phyloP scores from a whole-genome alignment of 1,140 invertebrate species.

The Eumaeus atala region DNA sequence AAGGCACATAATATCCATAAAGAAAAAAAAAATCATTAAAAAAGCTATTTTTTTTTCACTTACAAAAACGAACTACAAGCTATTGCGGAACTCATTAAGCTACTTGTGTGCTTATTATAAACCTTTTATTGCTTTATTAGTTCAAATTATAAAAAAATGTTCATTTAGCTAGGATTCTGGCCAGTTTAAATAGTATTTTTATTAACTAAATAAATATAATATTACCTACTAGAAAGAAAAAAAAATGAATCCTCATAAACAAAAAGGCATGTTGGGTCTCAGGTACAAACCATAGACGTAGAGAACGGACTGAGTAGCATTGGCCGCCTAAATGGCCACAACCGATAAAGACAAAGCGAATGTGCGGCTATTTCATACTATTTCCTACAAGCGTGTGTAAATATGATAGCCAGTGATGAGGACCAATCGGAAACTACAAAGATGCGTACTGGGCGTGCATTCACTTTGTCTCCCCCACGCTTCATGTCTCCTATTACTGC shows the following conservation, averaged over 20 bases:
- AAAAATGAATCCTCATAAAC: slow-evolving; percentile 41
- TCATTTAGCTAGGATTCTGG: slow-evolving; percentile 8
- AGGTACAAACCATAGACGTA: neutral
- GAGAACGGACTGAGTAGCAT: neutral
- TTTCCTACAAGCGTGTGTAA: too few relatives aligned
- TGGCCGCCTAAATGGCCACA: too few relatives aligned
- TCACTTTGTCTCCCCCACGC: too few relatives aligned
- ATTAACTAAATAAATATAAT: slow-evolving; percentile 62
- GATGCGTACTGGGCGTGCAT: too few relatives aligned
- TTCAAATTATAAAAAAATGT: slow-evolving; percentile 7
- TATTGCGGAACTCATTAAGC: slow-evolving; percentile 31
- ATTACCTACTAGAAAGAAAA: slow-evolving; percentile 60
- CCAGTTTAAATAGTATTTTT: slow-evolving; percentile 24
- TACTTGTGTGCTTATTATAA: slow-evolving; percentile 46
- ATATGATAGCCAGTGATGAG: too few relatives aligned
- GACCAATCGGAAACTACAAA: too few relatives aligned
- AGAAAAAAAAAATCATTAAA: slow-evolving; percentile 53
- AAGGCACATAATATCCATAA: slow-evolving; percentile 64
- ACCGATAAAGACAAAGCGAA: too few relatives aligned
- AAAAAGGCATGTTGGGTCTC: slow-evolving; percentile 19
- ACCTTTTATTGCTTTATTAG: slow-evolving; percentile 18
- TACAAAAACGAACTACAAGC: slow-evolving; percentile 41
- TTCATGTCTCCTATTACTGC: too few relatives aligned
- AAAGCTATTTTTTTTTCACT: slow-evolving; percentile 59
- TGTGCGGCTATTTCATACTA: too few relatives aligned